A percentile compares a stretch with the other conserved stretches of the same genome.
Evolutionary conservation across 2,797 vertebrate genomes (phyloP).

Genomic region (Xenopus petersii): DNA sequence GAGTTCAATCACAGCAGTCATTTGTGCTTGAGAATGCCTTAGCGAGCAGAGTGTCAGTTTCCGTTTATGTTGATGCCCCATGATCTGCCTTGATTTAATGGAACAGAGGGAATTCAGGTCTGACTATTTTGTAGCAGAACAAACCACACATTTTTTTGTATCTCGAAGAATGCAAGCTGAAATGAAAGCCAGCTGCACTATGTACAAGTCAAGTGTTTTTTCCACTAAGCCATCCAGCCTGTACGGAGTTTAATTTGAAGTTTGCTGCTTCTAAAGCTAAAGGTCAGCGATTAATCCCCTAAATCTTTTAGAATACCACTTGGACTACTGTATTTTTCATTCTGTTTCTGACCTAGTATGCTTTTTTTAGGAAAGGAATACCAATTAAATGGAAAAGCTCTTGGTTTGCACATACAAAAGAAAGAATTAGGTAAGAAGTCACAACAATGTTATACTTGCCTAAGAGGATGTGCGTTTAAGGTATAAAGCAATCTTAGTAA

Average conservation of each 20-base stretch:
- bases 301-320: constrained; percentile 33
- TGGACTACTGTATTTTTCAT: constrained; percentile 17
- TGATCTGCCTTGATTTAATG: not conserved
- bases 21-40: not conserved
- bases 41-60: not conserved
- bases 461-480: too few species aligned
- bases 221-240: constrained; percentile 43
- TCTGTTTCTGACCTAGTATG: constrained; percentile 21
- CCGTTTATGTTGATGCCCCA: not conserved
- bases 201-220: constrained; percentile 44
- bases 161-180: constrained; percentile 27
- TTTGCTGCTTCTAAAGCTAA: constrained; percentile 41
- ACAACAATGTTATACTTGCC: too few species aligned
- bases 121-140: constrained; percentile 13
- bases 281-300: constrained; percentile 46
- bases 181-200: constrained; percentile 44
- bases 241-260: constrained; percentile 46
- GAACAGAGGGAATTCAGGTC: constrained; percentile 20
- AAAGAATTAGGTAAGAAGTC: too few species aligned
- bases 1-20: not conserved
- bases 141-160: constrained; percentile 35
- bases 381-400: not conserved
- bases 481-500: too few species aligned
- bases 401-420: too few species aligned
- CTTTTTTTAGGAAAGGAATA: not conserved